Evolutionary conservation across 2,888 invertebrate species (phyloP), one percentile per base, ranked within the genome.

Genomic region (Neoascia interrupta): DNA sequence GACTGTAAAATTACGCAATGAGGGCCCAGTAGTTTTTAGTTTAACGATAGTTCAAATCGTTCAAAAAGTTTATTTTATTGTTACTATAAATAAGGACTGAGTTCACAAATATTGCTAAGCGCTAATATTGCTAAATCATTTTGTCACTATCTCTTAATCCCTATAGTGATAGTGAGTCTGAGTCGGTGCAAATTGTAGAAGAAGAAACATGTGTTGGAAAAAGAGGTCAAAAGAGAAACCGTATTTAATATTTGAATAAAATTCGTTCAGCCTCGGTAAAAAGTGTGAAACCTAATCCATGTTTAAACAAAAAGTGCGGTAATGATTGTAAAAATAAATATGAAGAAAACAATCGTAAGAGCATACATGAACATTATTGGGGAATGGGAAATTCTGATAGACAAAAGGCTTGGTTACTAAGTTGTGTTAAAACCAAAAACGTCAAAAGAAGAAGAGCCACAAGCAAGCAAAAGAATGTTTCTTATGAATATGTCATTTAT

Each of bases 81-180:
- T 23, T 23, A 23, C 3, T 23, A 23, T 23, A 23, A 23, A 23
- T 23, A 5, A 23, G 3, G 3, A 6, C 26, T 34, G 5, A 37
- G 51, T 15, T 79, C 73, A 36, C 31, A 41, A 16, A 73, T 18
- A 23, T 69, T 80, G n/a, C 45, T 16, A 11, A 80, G 10, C 47
- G 73, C 56, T 1, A 11, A 15, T 1, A 26, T 79, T 16, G 72
- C 36, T 1, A 72, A 66, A 13, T 61, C 11, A 16, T 73, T 70
- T 18, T 61, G 43, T 10, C 72, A 10, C 41, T 79, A 79, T 53
- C 34, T 86, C 85, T 76, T 3, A 85, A 84, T 3, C 84, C 82
- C 36, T 81, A 49, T 83, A 83, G 26, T 81, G 37, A 5, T 85
- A 81, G 8, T 47, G 63, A 6, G 79, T 54, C 0, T n/a, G n/a